Evolutionary conservation across 2,888 invertebrate genomes (phyloP), one percentile per base, ranked within the genome.

Genomic region (Tineola bisselliella): DNA sequence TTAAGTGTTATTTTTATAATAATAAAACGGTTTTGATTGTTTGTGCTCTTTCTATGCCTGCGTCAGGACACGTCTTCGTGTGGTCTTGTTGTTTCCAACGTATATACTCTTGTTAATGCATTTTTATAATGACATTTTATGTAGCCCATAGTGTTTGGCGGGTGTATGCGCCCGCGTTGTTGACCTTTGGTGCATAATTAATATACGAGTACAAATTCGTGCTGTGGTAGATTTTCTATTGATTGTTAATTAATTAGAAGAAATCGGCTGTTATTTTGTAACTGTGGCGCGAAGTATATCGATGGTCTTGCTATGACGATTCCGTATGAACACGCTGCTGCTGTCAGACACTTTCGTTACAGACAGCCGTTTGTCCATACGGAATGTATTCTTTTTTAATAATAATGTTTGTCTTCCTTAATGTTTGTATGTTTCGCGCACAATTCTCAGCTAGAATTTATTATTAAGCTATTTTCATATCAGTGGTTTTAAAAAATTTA

Each of bases 331-430:
- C n/a, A n/a, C n/a, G n/a, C n/a, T n/a, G n/a, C n/a, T n/a, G n/a
- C n/a, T n/a, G n/a, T n/a, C n/a, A n/a, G n/a, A n/a, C n/a, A n/a
- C n/a, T n/a, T n/a, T n/a, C n/a, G n/a, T n/a, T n/a, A n/a, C n/a
- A n/a, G n/a, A n/a, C 6, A 25, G 25, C 6, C 4, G 25, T 25
- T 25, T 25, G 6, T 25, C 6, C 25, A 25, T 25, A 25, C 6
- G 25, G 2, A 4, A 4, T 25, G 6, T 25, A n/a, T 25, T 25
- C 25, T 58, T 33, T 58, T 69, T 70, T 69, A 69, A 67, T 69
- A 67, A 69, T 70, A 70, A 74, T 75, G 76, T 67, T 80, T 70
- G 84, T 84, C 86, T 84, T 86, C 84, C 86, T 78, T 75, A 71
- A 76, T 74, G 73, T 58, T 72, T 72, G 75, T 73, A 79, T 78